Base-by-base conservation (phyloP, 2,113 vertebrate species). In the Pao palembangensis region DNA sequence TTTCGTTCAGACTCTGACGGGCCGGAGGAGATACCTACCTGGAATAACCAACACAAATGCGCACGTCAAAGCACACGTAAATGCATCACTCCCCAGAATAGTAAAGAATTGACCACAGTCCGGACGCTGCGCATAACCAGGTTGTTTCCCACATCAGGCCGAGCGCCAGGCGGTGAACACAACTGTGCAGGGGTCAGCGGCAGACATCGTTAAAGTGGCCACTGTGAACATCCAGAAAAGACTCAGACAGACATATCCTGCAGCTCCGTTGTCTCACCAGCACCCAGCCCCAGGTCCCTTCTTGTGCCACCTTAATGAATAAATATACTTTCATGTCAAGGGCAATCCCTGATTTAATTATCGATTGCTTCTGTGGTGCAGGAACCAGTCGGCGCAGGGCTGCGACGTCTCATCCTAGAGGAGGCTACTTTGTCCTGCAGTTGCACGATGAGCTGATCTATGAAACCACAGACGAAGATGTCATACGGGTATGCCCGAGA, bases 111-210 rank as follows among this genome's bases (percentile, higher is more conserved):
- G 18, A 13, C 12, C n/a, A 4, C 47, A 49, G 1, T 51, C 11
- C 20, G 12, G 11, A 5, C 15, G 6, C 44, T 7, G 10, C n/a
- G 1, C 1, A 17, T 13, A n/a, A 17, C 15, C n/a, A 8, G 14
- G 1, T n/a, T 55, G 3, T 2, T 2, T 55, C 34, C 16, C 15
- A 51, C 12, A 48, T 52, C 75, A 99, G 97, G 95, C 97, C 19
- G 95, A 98, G 76, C 92, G 96, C 10, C 96, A 99, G 84, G 95
- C 96, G 2, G 94, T 99, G 71, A 99, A 99, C 77, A 96, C 96
- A 4, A 93, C 92, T 1, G 95, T 99, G 6, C 97, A 99, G 82
- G 97, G 96, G 25, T 98, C 97, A 3, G 97, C 97, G 0, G 96
- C 97, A 7, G 97, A 98, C 83, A 93, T 99, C 19, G 94, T 99